Evolutionary conservation across 2,113 vertebrate species (phyloP).

Genomic region (Phyllopteryx taeniolatus): DNA sequence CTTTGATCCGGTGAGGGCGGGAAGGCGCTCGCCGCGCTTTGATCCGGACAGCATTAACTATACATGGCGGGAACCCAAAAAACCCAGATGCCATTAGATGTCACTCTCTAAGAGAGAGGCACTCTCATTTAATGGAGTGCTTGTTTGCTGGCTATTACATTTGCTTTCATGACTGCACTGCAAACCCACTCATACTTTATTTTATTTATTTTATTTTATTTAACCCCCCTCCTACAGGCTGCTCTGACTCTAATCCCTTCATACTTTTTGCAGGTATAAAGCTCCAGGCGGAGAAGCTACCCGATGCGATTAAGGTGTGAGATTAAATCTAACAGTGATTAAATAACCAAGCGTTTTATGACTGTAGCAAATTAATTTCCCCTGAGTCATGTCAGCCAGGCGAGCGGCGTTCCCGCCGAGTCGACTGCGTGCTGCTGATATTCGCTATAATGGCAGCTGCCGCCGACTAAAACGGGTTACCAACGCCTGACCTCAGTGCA

Average conservation of each 20-base stretch:
- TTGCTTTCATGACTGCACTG: conserved; percentile 39
- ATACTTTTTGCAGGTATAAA: conserved; percentile 37
- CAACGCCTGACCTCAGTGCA: conserved; percentile 5
- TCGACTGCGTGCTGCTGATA: conserved; percentile 32
- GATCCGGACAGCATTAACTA: conserved; percentile 58
- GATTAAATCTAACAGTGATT: conserved; percentile 66
- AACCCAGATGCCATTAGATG: conserved; percentile 32
- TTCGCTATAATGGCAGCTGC: conserved; percentile 19
- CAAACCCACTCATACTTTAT: conserved; percentile 16
- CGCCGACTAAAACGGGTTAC: conserved; percentile 7
- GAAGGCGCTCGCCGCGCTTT: conserved; percentile 34
- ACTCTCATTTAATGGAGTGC: conserved; percentile 26
- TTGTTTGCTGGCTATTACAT: conserved; percentile 34
- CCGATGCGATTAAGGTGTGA: conserved; percentile 50
- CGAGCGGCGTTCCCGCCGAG: conserved; percentile 33
- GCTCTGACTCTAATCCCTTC: conserved; percentile 37
- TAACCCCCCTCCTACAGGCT: conserved; percentile 10
- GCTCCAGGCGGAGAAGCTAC: conserved; percentile 31
- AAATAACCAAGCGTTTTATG: conserved; percentile 63
- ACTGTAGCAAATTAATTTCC: conserved; percentile 66
- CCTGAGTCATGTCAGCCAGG: conserved; percentile 54
- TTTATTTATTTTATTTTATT: neutral
- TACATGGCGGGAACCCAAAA: conserved; percentile 46
- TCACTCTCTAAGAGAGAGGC: conserved; percentile 20
- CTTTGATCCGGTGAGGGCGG: conserved; percentile 30